Percentiles rank a stretch among this genome's conserved stretches.
These are phyloP conservation scores for Orthosia gracilis DNA, from an alignment of 2,888 invertebrate genomes.

Conservation along the genomic window DNA sequence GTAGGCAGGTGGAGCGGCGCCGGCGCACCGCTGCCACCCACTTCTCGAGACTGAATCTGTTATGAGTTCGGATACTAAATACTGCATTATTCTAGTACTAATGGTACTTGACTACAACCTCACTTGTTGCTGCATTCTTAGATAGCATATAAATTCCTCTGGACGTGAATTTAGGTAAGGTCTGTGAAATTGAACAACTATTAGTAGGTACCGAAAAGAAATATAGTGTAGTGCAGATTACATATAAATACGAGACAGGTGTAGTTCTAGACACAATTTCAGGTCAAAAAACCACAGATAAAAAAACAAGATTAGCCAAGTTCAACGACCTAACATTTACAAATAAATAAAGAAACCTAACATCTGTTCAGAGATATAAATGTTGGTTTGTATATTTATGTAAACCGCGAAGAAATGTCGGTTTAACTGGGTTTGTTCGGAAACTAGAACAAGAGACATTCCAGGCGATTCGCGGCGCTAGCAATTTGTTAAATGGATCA, in stretches of 20 bases:
- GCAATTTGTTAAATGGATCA: slow-evolving; percentile 60
- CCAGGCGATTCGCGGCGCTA: slow-evolving; percentile 51
- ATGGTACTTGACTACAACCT: slow-evolving; percentile 45
- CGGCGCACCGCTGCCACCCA: slow-evolving; percentile 79
- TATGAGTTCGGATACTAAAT: slow-evolving; percentile 66
- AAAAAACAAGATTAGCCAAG: slow-evolving; percentile 16
- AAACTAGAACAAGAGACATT: slow-evolving; percentile 59
- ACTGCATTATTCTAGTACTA: slow-evolving; percentile 56
- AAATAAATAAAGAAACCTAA: slow-evolving; percentile 27
- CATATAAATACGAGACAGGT: neutral
- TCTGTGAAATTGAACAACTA: neutral
- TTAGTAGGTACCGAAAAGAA: neutral
- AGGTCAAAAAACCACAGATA: slow-evolving; percentile 6
- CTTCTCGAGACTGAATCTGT: slow-evolving; percentile 73
- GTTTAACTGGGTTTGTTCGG: slow-evolving; percentile 34
- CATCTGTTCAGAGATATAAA: slow-evolving; percentile 34
- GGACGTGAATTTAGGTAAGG: neutral
- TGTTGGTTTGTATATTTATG: slow-evolving; percentile 37
- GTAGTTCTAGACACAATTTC: slow-evolving; percentile 1
- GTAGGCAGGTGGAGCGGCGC: slow-evolving; percentile 85
- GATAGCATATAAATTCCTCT: slow-evolving; percentile 13
- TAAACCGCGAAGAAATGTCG: slow-evolving; percentile 32
- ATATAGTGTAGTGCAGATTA: neutral
- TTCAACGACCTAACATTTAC: slow-evolving; percentile 32
- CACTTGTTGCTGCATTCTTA: slow-evolving; percentile 18